Base-by-base conservation (phyloP, 2,888 invertebrate genomes). In the Cheilosia vernalis region DNA sequence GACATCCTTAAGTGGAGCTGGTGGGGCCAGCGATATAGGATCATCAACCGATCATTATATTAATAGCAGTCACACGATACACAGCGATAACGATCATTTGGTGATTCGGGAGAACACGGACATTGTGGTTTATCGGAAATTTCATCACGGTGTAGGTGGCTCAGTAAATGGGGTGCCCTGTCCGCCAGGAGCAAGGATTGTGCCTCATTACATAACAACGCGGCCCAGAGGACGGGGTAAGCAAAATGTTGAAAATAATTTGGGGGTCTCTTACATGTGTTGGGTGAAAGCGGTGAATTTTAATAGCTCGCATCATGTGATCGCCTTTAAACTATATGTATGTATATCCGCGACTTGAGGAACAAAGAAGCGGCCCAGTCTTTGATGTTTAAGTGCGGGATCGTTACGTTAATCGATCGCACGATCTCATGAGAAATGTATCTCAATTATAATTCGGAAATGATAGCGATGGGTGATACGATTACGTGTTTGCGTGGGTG, bases 31-130 rank as follows among this genome's bases (percentile, higher is more conserved):
- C 87, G 37, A 56, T 69, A 27, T 82, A 81, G 63, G 87, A 87
- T 53, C 87, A 67, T 84, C 89, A 78, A 87, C 87, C 88, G 51
- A 88, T 87, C 87, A 87, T 78, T 87, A 87, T 53, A 70, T 87
- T 79, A 88, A 88, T 87, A 81, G 82, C 72, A 87, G 80, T 74
- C 79, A 88, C 80, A 88, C 87, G 70, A 88, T 88, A 79, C 88
- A 88, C 42, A 88, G 87, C 67, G 87, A 88, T 61, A 89, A 90
- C 61, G 89, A 90, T 87, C 91, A 92, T 87, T 88, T 92, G 77
- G 88, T 91, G 60, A 89, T 91, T 60, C 90, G 90, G 63, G 91
- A 90, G 86, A 90, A 90, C 79, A 90, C 90, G 69, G 92, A 91
- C 77, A 90, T 91, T 88, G 89, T 92, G 58, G 88, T 92, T 0